A percentile compares a stretch with the other conserved stretches of the same genome.
Evolutionary conservation across 1,140 invertebrate genomes (phyloP).

Genomic region (Papilio dardanus): DNA sequence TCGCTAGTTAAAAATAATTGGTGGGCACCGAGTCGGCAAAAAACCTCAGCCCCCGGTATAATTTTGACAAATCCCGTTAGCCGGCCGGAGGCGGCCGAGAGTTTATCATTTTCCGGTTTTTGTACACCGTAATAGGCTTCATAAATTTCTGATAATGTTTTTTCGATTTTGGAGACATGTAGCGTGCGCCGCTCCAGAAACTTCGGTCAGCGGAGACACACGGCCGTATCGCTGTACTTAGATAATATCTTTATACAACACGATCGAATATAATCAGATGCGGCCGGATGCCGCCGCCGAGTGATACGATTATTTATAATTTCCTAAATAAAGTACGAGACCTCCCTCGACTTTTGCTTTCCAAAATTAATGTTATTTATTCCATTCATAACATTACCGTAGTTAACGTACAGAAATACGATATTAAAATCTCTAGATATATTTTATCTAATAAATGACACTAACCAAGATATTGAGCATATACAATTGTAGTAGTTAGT

Average conservation of each 20-base stretch:
- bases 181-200: constrained; percentile 50
- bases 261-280: constrained; percentile 15
- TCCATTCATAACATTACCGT: neutral
- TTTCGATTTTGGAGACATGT: constrained; percentile 59
- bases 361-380: neutral
- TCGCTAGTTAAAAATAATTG: constrained; percentile 71
- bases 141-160: constrained; percentile 78
- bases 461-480: too few species aligned
- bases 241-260: constrained; percentile 1
- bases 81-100: constrained; percentile 49
- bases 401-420: neutral
- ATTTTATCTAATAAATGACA: too few species aligned
- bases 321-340: neutral
- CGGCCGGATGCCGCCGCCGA: neutral
- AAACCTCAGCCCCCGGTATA: constrained; percentile 57
- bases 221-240: neutral
- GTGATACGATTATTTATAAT: constrained; percentile 8
- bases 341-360: constrained; percentile 1
- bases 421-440: too few species aligned
- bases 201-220: constrained; percentile 1
- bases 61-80: constrained; percentile 71
- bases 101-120: constrained; percentile 76
- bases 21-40: constrained; percentile 50
- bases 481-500: too few species aligned
- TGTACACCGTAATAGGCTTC: constrained; percentile 68